A percentile compares a stretch with the other conserved stretches of the same genome.
Evolutionary conservation across 30 jellyfish, hydroid and myxozoan genomes (phyloP).

Genomic region (Morbakka virulenta): DNA sequence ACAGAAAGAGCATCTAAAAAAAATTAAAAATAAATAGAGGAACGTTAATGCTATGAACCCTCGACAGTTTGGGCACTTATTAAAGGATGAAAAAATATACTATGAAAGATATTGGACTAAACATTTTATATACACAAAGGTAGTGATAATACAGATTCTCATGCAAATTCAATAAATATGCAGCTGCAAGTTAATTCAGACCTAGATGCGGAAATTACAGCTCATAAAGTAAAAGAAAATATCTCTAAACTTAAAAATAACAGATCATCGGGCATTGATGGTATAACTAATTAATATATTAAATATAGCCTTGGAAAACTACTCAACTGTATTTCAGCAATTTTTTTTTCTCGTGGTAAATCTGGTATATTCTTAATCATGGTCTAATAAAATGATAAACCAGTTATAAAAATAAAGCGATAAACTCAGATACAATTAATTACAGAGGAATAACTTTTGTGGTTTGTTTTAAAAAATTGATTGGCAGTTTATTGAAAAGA

Average conservation of each 20-base stretch:
- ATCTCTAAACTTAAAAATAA: not conserved
- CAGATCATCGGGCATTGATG: too few relatives aligned
- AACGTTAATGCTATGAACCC: conserved; percentile 1
- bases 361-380: conserved; percentile 5
- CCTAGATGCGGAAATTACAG: not conserved
- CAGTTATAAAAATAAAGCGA: conserved; percentile 1
- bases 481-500: conserved; percentile 5
- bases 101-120: too few relatives aligned
- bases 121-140: not conserved
- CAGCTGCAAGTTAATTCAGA: not conserved
- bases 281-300: not conserved
- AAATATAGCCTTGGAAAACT: conserved; percentile 3
- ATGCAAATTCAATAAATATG: not conserved
- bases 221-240: not conserved
- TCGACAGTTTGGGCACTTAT: not conserved
- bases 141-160: not conserved
- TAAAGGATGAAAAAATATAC: not conserved
- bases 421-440: not conserved
- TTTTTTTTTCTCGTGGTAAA: not conserved
- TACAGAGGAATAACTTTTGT: conserved; percentile 16
- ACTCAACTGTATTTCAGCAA: not conserved
- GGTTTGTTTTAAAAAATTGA: conserved; percentile 1
- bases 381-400: conserved; percentile 2
- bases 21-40: conserved; percentile 4
- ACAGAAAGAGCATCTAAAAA: not conserved